phyloP scores from a whole-genome alignment of 2,888 invertebrate species.

The Pachliopta kotzebuea region DNA sequence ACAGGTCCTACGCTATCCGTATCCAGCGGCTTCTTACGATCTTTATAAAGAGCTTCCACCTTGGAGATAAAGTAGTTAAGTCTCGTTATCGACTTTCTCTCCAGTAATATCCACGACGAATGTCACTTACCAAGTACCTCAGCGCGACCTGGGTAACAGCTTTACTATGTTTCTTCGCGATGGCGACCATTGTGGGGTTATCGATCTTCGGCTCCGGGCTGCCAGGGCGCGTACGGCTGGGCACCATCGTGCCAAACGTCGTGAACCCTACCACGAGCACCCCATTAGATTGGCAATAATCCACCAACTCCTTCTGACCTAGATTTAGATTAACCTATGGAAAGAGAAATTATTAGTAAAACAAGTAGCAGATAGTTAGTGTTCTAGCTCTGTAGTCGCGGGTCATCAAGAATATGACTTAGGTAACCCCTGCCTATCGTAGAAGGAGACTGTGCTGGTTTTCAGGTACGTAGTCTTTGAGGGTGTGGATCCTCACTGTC shows the following conservation, averaged over 20 bases:
- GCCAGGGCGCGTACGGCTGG: slow-evolving; percentile 59
- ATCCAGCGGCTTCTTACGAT: no score
- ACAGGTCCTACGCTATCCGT: no score
- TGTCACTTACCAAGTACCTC: slow-evolving; percentile 78
- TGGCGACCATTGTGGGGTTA: slow-evolving; percentile 75
- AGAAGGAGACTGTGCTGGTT: no score
- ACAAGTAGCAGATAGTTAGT: no score
- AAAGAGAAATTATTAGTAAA: background rate
- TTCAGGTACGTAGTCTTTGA: no score
- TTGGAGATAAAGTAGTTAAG: no score
- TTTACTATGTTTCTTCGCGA: slow-evolving; percentile 83
- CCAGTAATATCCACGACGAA: background rate
- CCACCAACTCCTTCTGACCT: slow-evolving; percentile 82
- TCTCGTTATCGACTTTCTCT: no score
- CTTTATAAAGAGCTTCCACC: no score
- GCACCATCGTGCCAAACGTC: slow-evolving; percentile 82
- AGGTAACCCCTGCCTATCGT: no score
- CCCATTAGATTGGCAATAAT: slow-evolving; percentile 80
- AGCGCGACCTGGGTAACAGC: slow-evolving; percentile 82
- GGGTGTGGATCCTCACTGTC: no score
- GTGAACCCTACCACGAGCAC: slow-evolving; percentile 84
- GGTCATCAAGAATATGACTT: no score
- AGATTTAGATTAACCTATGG: slow-evolving; percentile 81
- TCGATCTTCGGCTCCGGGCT: slow-evolving; percentile 76
- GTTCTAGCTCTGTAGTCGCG: no score